A percentile compares a stretch with the other conserved stretches of the same genome.
These are phyloP conservation scores for Hycleus phaleratus DNA, from an alignment of 1,140 invertebrate species.

Conservation along the genomic window DNA sequence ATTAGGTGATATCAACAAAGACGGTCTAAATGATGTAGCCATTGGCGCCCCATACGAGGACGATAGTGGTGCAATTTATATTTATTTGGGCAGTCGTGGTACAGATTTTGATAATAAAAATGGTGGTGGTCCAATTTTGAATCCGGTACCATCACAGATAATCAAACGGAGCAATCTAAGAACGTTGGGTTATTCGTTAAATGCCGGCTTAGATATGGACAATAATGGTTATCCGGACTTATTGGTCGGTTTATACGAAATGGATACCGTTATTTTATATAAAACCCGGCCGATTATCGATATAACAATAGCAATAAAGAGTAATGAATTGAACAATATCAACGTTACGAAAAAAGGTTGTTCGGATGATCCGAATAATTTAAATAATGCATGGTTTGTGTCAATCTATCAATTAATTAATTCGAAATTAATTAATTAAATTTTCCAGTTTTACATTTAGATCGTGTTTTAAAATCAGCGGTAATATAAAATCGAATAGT, in stretches of 20 bases:
- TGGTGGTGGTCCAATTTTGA: background rate
- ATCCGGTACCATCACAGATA: slow-evolving; percentile 2
- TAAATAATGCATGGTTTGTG: slow-evolving; percentile 64
- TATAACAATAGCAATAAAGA: slow-evolving; percentile 58
- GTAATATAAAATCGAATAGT: slow-evolving; percentile 7
- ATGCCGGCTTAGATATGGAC: slow-evolving; percentile 85
- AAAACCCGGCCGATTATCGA: slow-evolving; percentile 79
- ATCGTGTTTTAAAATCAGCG: slow-evolving; percentile 73
- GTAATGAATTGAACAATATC: slow-evolving; percentile 60
- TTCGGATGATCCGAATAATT: slow-evolving; percentile 46
- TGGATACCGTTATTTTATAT: slow-evolving; percentile 64
- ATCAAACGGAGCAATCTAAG: slow-evolving; percentile 41
- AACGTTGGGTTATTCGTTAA: slow-evolving; percentile 85
- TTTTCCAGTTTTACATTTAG: slow-evolving; percentile 70
- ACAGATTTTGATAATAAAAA: background rate
- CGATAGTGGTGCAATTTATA: slow-evolving; percentile 72
- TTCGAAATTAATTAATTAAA: background rate
- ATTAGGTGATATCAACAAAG: slow-evolving; percentile 86
- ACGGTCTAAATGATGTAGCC: slow-evolving; percentile 81
- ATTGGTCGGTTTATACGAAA: slow-evolving; percentile 79
- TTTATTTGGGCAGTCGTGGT: slow-evolving; percentile 61
- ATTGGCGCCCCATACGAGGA: slow-evolving; percentile 89
- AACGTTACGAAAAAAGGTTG: slow-evolving; percentile 73
- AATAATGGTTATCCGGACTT: slow-evolving; percentile 88
- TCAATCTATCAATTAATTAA: slow-evolving; percentile 24